Percentiles rank a stretch among this genome's conserved stretches.
Conservation (phyloP, 2,797 vertebrate species). For the Cheirogaleus major region DNA sequence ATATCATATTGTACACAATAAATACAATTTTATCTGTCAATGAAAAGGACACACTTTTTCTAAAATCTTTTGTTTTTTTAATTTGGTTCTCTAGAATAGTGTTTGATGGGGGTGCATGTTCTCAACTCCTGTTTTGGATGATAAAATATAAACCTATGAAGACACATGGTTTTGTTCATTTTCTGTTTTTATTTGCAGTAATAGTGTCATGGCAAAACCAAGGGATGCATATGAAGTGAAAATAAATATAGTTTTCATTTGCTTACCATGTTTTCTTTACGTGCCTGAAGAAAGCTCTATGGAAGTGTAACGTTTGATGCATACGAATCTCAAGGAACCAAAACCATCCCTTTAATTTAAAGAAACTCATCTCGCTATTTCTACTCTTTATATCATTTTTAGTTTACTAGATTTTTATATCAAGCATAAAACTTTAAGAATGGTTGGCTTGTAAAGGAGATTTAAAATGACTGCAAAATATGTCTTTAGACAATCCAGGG, state of each 20-base stretch:
- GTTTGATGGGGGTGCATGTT: background rate
- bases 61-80: background rate
- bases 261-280: background rate
- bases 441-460: background rate
- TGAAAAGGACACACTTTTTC: background rate
- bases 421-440: background rate
- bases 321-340: background rate
- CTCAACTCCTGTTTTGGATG: background rate
- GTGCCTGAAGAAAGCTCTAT: background rate
- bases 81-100: background rate
- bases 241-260: constrained; percentile 16
- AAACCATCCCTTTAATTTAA: background rate
- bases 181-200: constrained; percentile 9
- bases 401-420: background rate
- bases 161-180: background rate
- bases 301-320: background rate
- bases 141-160: background rate
- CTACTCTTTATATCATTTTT: background rate
- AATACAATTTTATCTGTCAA: background rate
- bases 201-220: background rate
- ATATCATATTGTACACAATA: background rate
- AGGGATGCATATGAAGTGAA: background rate
- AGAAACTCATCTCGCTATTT: background rate
- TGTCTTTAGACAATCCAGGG: background rate
- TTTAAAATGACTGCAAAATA: background rate